A percentile compares a stretch with the other conserved stretches of the same genome.
phyloP scores from a whole-genome alignment of 2,113 vertebrate genomes.

The Rhombomys opimus region DNA sequence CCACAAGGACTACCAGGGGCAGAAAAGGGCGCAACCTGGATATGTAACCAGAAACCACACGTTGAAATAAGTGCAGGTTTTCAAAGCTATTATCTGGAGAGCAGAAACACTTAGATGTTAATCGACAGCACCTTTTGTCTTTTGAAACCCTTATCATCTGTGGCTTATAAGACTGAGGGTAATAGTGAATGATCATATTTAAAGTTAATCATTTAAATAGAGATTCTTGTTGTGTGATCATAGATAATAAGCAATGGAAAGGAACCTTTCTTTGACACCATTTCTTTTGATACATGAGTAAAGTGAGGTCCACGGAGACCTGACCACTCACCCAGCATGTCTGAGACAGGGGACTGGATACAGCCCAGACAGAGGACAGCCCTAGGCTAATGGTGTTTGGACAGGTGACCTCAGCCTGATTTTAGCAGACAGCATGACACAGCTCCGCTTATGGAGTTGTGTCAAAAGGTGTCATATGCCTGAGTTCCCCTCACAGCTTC shows the following conservation, averaged over 20 bases:
- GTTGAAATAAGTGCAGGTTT: background rate
- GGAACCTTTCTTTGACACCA: background rate
- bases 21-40: background rate
- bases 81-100: background rate
- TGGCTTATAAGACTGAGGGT: background rate
- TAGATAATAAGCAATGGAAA: background rate
- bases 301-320: background rate
- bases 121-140: background rate
- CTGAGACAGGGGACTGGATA: fast-evolving
- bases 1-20: too few species aligned
- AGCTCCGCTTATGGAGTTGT: background rate
- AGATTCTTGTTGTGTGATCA: background rate
- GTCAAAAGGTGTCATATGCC: background rate
- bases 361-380: background rate
- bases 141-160: constrained; percentile 10
- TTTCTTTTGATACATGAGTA: background rate
- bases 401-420: background rate
- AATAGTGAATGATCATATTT: background rate
- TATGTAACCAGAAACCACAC: background rate
- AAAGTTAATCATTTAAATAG: constrained; percentile 40
- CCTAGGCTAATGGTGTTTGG: fast-evolving
- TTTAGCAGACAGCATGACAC: background rate
- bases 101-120: background rate
- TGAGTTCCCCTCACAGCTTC: background rate
- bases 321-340: background rate